phyloP scores from a whole-genome alignment of 2,113 vertebrate genomes.

The Lepus timidus region DNA sequence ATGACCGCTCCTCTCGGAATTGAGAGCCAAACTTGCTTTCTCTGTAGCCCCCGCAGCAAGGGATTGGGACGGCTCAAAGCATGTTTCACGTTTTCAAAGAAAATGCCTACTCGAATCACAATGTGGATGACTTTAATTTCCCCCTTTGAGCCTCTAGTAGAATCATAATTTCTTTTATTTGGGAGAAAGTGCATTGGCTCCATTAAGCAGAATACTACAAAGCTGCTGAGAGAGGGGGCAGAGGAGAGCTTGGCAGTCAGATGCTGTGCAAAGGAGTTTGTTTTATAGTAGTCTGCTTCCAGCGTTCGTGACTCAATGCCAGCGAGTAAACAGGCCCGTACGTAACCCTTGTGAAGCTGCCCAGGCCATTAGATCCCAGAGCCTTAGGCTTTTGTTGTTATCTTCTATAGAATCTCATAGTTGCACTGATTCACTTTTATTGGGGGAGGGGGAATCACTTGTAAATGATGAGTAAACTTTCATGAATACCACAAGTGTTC shows the following conservation, averaged over 20 bases:
- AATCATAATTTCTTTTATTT: constrained; percentile 69
- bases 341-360: constrained; percentile 54
- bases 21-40: background rate
- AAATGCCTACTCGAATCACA: constrained; percentile 43
- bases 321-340: constrained; percentile 59
- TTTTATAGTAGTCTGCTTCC: constrained; percentile 61
- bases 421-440: background rate
- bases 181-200: constrained; percentile 67
- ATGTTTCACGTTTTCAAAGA: constrained; percentile 70
- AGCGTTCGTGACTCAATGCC: constrained; percentile 60
- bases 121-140: constrained; percentile 77
- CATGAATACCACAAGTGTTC: no score
- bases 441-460: background rate
- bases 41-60: background rate
- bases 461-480: background rate
- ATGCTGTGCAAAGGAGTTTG: constrained; percentile 30
- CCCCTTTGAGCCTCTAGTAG: constrained; percentile 63
- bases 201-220: constrained; percentile 61
- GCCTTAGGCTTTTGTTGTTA: constrained; percentile 54
- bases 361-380: constrained; percentile 66
- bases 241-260: constrained; percentile 56
- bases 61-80: constrained; percentile 3
- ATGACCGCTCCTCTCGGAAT: background rate
- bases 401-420: background rate
- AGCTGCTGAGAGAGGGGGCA: constrained; percentile 61